Evolutionary conservation across 2,113 vertebrate genomes (phyloP).

Genomic region (Mesocricetus auratus): DNA sequence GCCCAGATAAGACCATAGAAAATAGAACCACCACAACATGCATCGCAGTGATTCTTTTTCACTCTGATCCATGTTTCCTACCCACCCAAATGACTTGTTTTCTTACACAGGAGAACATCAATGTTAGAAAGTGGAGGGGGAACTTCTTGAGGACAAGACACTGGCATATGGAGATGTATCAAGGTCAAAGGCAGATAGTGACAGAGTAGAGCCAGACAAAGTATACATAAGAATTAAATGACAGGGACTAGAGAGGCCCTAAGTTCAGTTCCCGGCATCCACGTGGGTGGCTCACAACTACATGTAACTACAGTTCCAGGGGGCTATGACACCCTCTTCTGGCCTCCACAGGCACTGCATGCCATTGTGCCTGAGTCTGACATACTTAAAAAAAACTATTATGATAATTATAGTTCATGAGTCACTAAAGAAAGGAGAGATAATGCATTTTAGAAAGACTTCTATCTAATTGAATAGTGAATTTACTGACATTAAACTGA

Average conservation of each 20-base stretch:
- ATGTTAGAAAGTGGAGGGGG: background rate
- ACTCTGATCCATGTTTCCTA: background rate
- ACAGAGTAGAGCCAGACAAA: background rate
- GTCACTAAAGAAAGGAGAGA: background rate
- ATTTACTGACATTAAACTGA: background rate
- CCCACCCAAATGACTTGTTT: background rate
- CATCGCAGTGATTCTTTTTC: background rate
- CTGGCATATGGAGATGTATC: background rate
- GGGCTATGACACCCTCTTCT: background rate
- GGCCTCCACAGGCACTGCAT: background rate
- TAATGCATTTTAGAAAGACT: constrained; percentile 48
- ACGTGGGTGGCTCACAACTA: background rate
- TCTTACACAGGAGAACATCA: background rate
- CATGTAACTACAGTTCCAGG: background rate
- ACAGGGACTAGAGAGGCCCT: no score
- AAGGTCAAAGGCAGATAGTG: background rate
- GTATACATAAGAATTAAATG: background rate
- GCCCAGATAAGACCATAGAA: background rate
- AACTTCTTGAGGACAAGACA: background rate
- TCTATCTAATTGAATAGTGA: constrained; percentile 7
- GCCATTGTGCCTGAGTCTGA: background rate
- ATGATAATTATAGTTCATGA: constrained; percentile 24
- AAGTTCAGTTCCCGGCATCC: background rate
- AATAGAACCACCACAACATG: background rate
- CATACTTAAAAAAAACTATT: background rate